These are phyloP conservation scores for Agapetus fuscipes DNA, from an alignment of 2,888 invertebrate species.

Conservation along the genomic window DNA sequence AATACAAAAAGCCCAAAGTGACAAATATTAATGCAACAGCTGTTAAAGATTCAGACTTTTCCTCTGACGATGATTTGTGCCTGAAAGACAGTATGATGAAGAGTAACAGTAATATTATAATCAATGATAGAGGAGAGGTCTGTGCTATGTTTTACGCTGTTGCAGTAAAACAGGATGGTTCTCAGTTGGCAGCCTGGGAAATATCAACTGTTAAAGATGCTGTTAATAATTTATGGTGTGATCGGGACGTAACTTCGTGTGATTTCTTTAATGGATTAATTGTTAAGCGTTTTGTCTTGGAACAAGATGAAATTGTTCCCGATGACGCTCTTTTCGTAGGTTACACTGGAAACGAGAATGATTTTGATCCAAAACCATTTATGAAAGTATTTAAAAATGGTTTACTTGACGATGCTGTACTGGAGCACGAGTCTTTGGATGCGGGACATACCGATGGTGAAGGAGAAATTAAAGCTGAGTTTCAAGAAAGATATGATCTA, in stretches of 20 bases:
- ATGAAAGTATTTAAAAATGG: background rate
- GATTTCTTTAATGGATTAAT: background rate
- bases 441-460: background rate
- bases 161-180: background rate
- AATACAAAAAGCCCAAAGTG: no score
- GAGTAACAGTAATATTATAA: background rate
- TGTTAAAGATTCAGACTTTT: no score
- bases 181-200: background rate
- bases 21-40: no score
- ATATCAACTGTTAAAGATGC: background rate
- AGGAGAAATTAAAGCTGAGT: background rate
- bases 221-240: background rate
- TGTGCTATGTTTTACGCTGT: background rate
- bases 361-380: background rate
- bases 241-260: background rate
- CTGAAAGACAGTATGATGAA: background rate
- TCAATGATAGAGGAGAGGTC: background rate
- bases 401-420: background rate
- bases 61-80: conserved; percentile 1
- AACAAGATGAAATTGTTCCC: background rate
- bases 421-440: background rate
- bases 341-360: background rate
- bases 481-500: background rate
- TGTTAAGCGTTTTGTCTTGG: background rate
- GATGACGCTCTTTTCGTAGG: background rate